These are phyloP conservation scores for Sarcophaga rosellei DNA, from an alignment of 2,888 invertebrate genomes.

Conservation along the genomic window DNA sequence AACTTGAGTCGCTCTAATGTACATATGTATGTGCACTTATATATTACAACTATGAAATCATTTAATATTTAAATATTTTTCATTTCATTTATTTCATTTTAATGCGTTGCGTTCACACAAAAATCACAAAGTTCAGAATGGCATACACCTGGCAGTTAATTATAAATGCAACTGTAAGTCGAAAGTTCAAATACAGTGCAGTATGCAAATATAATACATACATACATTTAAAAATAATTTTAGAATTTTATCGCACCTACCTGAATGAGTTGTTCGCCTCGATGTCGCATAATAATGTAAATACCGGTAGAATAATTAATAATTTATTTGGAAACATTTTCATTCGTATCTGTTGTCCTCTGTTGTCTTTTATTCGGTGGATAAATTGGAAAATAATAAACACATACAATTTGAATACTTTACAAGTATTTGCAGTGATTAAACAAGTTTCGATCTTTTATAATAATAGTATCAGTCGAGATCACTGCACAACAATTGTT, in stretches of 20 bases:
- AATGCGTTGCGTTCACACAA: too few species aligned
- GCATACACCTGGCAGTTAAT: too few species aligned
- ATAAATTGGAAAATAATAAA: neutral
- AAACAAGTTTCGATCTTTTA: neutral
- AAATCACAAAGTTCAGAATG: too few species aligned
- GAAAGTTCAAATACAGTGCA: neutral
- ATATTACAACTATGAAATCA: too few species aligned
- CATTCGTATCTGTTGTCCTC: neutral
- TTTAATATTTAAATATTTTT: too few species aligned
- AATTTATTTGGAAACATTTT: neutral
- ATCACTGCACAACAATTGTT: constrained; percentile 37
- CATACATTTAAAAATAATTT: neutral
- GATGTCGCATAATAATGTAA: neutral
- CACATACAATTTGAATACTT: neutral
- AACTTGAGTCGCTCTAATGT: too few species aligned
- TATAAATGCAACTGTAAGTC: neutral
- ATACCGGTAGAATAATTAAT: neutral
- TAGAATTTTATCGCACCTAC: neutral
- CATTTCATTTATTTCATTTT: too few species aligned
- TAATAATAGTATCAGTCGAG: constrained; percentile 28
- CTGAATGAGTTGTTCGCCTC: neutral
- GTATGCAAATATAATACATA: too few species aligned
- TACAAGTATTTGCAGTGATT: constrained; percentile 13
- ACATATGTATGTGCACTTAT: too few species aligned
- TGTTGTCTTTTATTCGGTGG: too few species aligned